Evolutionary conservation across 2,797 vertebrate species (phyloP).

Genomic region (Tachyglossus aculeatus): DNA sequence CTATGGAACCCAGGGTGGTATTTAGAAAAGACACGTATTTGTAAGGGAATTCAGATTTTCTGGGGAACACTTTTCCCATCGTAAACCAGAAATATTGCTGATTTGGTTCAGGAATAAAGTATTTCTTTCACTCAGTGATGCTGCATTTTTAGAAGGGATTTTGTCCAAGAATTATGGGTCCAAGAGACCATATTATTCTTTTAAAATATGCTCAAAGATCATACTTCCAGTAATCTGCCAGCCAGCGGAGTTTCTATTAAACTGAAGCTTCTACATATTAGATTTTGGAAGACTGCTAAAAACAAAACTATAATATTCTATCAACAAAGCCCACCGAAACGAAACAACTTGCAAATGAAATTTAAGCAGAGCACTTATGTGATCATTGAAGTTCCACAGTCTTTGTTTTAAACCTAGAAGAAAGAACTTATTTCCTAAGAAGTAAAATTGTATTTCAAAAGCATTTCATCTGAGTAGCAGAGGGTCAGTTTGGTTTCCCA

Average conservation of each 20-base stretch:
- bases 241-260: neutral
- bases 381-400: slow-evolving; percentile 18
- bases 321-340: neutral
- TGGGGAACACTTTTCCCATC: too few species aligned
- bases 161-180: too few species aligned
- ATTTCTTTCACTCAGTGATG: too few species aligned
- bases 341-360: slow-evolving; percentile 19
- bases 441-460: slow-evolving; percentile 38
- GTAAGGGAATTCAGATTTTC: too few species aligned
- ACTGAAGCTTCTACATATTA: neutral
- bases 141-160: too few species aligned
- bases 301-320: neutral
- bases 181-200: too few species aligned
- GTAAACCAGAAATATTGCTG: too few species aligned
- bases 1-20: too few species aligned
- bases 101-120: too few species aligned
- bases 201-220: too few species aligned
- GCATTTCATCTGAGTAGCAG: slow-evolving; percentile 8
- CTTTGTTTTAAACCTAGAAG: slow-evolving; percentile 24
- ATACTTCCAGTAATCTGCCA: neutral
- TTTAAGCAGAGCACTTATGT: slow-evolving; percentile 1
- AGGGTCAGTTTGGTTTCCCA: slow-evolving; percentile 20
- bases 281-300: slow-evolving; percentile 7
- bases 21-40: too few species aligned
- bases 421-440: slow-evolving; percentile 17